A percentile compares a stretch with the other conserved stretches of the same genome.
These are phyloP conservation scores for Aphelinus atriplicis DNA, from an alignment of 1,140 invertebrate species.

Conservation along the genomic window DNA sequence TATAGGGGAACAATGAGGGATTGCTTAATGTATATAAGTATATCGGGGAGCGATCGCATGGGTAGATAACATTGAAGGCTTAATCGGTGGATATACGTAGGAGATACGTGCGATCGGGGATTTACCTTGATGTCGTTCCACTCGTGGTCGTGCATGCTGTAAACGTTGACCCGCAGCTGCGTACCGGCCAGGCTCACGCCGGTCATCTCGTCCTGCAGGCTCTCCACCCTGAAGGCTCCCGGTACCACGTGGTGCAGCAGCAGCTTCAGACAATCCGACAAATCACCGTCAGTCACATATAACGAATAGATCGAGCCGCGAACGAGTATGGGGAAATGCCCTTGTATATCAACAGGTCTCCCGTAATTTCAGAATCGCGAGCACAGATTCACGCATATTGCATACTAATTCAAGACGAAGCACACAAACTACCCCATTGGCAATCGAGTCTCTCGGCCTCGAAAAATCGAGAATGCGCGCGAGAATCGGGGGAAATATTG, in stretches of 20 bases:
- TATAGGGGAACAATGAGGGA: not conserved
- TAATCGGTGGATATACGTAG: no score
- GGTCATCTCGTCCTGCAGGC: constrained; percentile 87
- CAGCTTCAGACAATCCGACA: constrained; percentile 65
- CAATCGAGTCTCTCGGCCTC: no score
- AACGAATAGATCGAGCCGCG: no score
- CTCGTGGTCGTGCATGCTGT: constrained; percentile 84
- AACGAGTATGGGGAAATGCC: no score
- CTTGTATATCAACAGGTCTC: no score
- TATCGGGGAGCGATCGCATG: no score
- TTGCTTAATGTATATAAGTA: not conserved
- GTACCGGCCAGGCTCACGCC: constrained; percentile 86
- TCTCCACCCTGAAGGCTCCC: constrained; percentile 79
- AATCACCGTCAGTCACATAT: constrained; percentile 31
- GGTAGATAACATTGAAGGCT: no score
- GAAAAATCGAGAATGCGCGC: not conserved
- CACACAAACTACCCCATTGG: no score
- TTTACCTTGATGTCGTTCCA: constrained; percentile 84
- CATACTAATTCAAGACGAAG: no score
- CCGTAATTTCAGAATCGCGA: no score
- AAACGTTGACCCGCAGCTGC: constrained; percentile 84
- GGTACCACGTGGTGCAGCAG: constrained; percentile 86
- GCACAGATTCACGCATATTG: no score
- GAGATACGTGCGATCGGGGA: not conserved
- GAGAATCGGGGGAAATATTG: not conserved